Percentiles rank a stretch among this genome's conserved stretches.
phyloP scores from a whole-genome alignment of 1,140 invertebrate species.

The Bombus sibiricus region DNA sequence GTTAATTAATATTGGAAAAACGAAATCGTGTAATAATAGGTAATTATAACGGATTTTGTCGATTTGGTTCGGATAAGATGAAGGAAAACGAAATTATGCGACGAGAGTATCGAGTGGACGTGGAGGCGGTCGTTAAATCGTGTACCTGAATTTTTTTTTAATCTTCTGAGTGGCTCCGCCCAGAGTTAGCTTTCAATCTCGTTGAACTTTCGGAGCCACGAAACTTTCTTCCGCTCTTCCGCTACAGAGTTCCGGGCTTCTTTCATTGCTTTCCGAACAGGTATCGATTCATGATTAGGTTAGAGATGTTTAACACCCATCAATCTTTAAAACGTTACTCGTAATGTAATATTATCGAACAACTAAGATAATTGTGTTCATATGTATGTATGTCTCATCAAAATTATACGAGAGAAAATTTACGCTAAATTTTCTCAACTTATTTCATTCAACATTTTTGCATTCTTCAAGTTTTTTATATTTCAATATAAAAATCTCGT shows the following conservation, averaged over 20 bases:
- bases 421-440: no score
- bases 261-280: background rate
- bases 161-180: slow-evolving; percentile 23
- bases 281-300: slow-evolving; percentile 24
- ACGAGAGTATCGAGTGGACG: background rate
- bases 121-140: background rate
- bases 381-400: no score
- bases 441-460: no score
- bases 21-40: background rate
- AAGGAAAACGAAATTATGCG: background rate
- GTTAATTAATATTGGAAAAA: background rate
- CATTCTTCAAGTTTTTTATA: background rate
- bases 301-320: background rate
- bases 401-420: no score
- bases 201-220: slow-evolving; percentile 13
- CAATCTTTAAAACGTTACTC: background rate
- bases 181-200: background rate
- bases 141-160: slow-evolving; percentile 18
- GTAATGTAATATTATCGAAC: no score
- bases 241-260: background rate
- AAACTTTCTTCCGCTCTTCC: slow-evolving; percentile 32
- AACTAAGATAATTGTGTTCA: no score
- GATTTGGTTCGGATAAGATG: background rate
- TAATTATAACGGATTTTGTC: background rate
- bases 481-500: background rate